These are phyloP conservation scores for Acanthornis magna DNA, from an alignment of 2,797 vertebrate species.

Conservation along the genomic window DNA sequence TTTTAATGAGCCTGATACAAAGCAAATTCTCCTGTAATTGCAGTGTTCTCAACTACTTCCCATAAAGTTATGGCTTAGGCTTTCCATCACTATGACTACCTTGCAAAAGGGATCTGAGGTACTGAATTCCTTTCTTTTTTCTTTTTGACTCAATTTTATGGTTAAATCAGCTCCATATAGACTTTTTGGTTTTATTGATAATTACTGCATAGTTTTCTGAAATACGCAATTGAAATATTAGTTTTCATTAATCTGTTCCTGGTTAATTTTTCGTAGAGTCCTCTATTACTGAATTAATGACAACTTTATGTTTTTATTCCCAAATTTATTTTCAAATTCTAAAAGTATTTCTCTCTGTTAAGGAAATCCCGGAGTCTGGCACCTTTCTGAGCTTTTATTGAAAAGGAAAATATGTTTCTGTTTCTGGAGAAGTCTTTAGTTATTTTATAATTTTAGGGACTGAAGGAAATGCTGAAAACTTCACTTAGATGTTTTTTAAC, in stretches of 20 bases:
- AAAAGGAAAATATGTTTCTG: neutral
- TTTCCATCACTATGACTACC: neutral
- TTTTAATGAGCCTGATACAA: conserved; percentile 43
- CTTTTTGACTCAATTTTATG: neutral
- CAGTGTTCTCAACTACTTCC: neutral
- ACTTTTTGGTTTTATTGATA: neutral
- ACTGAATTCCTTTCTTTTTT: neutral
- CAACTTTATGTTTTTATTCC: neutral
- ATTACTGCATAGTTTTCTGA: neutral
- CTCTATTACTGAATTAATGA: neutral
- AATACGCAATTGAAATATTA: neutral
- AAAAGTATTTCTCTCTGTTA: neutral
- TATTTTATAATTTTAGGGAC: neutral
- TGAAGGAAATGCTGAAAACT: neutral
- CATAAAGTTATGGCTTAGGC: neutral
- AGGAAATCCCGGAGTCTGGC: rapidly evolving
- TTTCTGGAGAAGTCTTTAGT: neutral
- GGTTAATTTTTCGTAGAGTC: neutral
- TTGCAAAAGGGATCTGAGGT: neutral
- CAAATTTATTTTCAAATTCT: neutral
- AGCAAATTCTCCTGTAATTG: conserved; percentile 5
- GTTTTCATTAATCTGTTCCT: neutral
- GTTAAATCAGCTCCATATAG: neutral
- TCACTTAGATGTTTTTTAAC: neutral
- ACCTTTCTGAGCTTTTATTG: neutral